Evolutionary conservation across 2,797 vertebrate genomes (phyloP), one percentile per base, ranked within the genome.

Genomic region (Mormyrus proboscirostris): DNA sequence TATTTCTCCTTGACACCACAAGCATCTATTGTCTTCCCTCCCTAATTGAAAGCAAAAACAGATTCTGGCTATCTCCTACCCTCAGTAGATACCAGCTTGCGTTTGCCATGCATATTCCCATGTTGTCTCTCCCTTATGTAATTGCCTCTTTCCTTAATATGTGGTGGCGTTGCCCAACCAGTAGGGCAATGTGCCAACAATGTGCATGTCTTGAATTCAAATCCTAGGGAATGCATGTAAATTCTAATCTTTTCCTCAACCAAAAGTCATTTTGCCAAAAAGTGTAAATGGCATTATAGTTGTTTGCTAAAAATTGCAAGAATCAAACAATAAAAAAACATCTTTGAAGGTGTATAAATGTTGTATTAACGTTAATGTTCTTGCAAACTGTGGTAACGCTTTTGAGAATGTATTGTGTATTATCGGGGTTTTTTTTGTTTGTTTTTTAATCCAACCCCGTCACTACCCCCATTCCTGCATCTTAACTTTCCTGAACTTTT

Each of bases 11-110:
- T 91, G n/a, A 82, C 0, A 90, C 91, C 84, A 62, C 88, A 90
- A 90, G 91, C 88, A 92, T 91, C 90, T 91, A 89, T 92, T 92
- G 91, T 91, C 87, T 88, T 88, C 89, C 88, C 91, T 14, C 89
- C 91, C 89, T 89, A 57, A 89, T 88, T 86, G 90, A 86, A 33
- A 88, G 82, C 90, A 53, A 12, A 90, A 50, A 41, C 83, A 90
- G 57, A 53, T 87, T 62, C 69, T 84, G 59, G 44, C 83, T 89
- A 88, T 88, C 38, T 73, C 73, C 86, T 86, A 55, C 84, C 89
- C 82, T 38, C 88, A 88, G 91, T 88, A 91, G 90, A 91, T 38
- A 41, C 33, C 69, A 4, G 69, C 69, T 33, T 41, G 29, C 69
- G 38, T 76, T 38, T 7, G 69, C 69, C 33, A 76, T 90, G 47